These are phyloP conservation scores for Xiphophorus hellerii DNA, from an alignment of 2,113 vertebrate species.

Conservation along the genomic window DNA sequence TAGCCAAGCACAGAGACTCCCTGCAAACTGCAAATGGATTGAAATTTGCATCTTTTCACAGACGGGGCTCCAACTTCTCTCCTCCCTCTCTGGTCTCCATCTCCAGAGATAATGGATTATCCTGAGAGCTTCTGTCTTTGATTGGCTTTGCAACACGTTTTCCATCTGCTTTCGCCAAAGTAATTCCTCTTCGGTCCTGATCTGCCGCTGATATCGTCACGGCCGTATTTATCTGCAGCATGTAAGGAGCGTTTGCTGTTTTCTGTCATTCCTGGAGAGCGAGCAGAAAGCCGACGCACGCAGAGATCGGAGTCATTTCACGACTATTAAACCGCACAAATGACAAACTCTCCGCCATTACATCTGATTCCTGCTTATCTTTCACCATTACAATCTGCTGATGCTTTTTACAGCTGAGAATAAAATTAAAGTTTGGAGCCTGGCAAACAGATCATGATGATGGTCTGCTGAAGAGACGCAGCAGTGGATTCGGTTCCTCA, in stretches of 20 bases:
- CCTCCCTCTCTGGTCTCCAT: slow-evolving; percentile 33
- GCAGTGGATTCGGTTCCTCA: slow-evolving; percentile 9
- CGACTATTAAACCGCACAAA: slow-evolving; percentile 29
- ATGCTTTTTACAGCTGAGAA: slow-evolving; percentile 28
- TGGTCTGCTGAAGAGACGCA: slow-evolving; percentile 35
- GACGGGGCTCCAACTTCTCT: slow-evolving; percentile 8
- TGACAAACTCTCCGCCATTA: slow-evolving; percentile 17
- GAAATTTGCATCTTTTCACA: slow-evolving; percentile 58
- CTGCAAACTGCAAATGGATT: slow-evolving; percentile 45
- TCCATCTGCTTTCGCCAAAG: slow-evolving; percentile 23
- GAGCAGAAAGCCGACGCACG: slow-evolving; percentile 13
- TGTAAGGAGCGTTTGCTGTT: slow-evolving; percentile 30
- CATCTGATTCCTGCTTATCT: slow-evolving; percentile 43
- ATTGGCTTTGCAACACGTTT: slow-evolving; percentile 56
- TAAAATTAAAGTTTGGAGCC: slow-evolving; percentile 40
- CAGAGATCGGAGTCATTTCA: slow-evolving; percentile 33
- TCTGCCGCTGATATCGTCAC: slow-evolving; percentile 48
- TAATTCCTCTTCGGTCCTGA: slow-evolving; percentile 43
- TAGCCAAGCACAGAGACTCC: slow-evolving; percentile 59
- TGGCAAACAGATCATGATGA: slow-evolving; percentile 21
- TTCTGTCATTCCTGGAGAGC: slow-evolving; percentile 30
- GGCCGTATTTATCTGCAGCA: slow-evolving; percentile 37
- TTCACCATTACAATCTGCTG: slow-evolving; percentile 16
- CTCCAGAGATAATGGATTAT: slow-evolving; percentile 59
- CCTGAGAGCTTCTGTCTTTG: slow-evolving; percentile 46